Evolutionary conservation across 2,797 vertebrate genomes (phyloP).

Genomic region (Cynodonichthys magdalenae): DNA sequence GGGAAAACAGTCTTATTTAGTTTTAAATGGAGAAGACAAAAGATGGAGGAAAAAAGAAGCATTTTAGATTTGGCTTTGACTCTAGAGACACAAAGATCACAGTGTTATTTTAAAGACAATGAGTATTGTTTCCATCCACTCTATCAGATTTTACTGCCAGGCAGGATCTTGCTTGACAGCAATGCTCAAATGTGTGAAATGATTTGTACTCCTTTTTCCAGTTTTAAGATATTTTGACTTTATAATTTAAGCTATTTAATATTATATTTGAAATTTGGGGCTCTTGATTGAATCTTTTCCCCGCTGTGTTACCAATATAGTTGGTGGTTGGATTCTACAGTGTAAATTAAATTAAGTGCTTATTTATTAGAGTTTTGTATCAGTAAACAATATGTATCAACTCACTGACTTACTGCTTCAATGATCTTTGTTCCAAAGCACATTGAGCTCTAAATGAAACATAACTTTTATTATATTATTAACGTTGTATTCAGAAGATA

Average conservation of each 20-base stretch:
- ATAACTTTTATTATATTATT: not conserved
- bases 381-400: not conserved
- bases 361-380: no score
- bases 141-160: conserved; percentile 57
- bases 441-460: not conserved
- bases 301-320: no score
- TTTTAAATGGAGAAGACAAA: conserved; percentile 4
- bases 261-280: no score
- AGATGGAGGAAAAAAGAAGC: conserved; percentile 8
- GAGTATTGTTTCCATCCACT: conserved; percentile 62
- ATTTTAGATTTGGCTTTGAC: conserved; percentile 52
- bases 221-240: conserved; percentile 2
- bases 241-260: no score
- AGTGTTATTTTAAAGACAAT: conserved; percentile 70
- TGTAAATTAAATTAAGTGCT: no score
- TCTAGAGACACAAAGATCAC: conserved; percentile 67
- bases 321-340: no score
- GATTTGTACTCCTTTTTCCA: conserved; percentile 3
- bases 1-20: not conserved
- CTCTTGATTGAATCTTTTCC: no score
- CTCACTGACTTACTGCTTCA: not conserved
- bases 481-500: not conserved
- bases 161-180: conserved; percentile 39
- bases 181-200: conserved; percentile 23
- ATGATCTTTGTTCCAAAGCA: not conserved